Evolutionary conservation across 2,113 vertebrate species (phyloP).

Genomic region (Zosterops japonicus): DNA sequence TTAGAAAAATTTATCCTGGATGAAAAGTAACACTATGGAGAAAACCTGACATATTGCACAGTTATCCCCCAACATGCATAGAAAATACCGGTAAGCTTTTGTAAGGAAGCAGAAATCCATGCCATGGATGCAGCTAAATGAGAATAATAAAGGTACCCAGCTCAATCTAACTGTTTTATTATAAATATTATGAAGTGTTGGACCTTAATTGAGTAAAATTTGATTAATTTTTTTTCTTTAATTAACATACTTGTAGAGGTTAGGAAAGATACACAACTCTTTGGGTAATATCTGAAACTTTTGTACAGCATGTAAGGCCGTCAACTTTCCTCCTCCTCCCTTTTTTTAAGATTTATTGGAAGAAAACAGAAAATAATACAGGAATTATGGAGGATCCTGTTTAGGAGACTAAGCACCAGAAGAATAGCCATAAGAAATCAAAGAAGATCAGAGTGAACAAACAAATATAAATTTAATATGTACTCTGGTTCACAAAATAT

Average conservation of each 20-base stretch:
- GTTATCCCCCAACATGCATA: background rate
- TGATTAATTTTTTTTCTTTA: background rate
- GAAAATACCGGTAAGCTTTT: background rate
- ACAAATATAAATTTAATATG: background rate
- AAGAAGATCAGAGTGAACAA: background rate
- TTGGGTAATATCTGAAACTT: background rate
- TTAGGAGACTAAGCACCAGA: background rate
- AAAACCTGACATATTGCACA: background rate
- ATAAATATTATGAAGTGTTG: background rate
- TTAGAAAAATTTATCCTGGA: background rate
- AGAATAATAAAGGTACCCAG: background rate
- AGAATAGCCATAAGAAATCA: background rate
- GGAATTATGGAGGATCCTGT: background rate
- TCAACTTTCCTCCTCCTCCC: fast-evolving
- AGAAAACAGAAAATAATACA: background rate
- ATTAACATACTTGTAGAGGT: background rate
- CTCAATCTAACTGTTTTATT: background rate
- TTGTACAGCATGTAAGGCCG: background rate
- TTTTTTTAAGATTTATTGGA: background rate
- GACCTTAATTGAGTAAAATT: background rate
- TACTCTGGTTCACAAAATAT: background rate
- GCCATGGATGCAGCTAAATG: background rate
- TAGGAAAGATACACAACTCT: background rate
- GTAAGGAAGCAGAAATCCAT: background rate
- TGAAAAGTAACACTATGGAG: background rate